Conservation (phyloP, 2,113 vertebrate species). For the Elaphurus davidianus region DNA sequence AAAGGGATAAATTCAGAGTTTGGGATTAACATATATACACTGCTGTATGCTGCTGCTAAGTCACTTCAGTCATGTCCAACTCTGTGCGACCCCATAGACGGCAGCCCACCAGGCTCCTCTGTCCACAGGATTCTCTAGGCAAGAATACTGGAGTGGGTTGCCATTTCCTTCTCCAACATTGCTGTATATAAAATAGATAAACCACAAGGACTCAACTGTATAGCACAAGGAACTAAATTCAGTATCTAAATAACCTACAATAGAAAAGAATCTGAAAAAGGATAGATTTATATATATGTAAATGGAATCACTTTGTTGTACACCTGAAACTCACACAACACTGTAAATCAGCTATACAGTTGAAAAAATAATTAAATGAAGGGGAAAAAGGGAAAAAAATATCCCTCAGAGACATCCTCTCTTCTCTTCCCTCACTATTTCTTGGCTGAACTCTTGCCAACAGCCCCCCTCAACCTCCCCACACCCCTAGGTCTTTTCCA, state of each 20-base stretch:
- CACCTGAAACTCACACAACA: background rate
- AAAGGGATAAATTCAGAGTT: background rate
- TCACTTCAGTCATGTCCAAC: no score
- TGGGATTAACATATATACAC: background rate
- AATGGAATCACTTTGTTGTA: background rate
- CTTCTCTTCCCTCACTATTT: background rate
- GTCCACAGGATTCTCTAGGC: no score
- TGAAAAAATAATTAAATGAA: background rate
- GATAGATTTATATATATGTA: background rate
- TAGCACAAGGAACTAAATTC: background rate
- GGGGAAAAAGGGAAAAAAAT: background rate
- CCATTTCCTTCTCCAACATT: background rate
- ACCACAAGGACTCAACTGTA: background rate
- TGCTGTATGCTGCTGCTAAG: background rate
- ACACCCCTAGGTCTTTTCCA: background rate
- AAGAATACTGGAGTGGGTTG: no score
- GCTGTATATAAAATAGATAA: background rate
- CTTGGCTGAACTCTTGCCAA: background rate
- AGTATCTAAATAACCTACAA: background rate
- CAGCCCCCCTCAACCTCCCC: background rate
- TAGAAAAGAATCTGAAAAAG: background rate
- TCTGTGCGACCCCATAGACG: no score
- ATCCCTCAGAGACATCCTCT: background rate
- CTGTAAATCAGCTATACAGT: background rate
- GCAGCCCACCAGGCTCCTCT: no score